Conservation (phyloP, 1,140 invertebrate species). For the Oncopodura yosiiana region DNA sequence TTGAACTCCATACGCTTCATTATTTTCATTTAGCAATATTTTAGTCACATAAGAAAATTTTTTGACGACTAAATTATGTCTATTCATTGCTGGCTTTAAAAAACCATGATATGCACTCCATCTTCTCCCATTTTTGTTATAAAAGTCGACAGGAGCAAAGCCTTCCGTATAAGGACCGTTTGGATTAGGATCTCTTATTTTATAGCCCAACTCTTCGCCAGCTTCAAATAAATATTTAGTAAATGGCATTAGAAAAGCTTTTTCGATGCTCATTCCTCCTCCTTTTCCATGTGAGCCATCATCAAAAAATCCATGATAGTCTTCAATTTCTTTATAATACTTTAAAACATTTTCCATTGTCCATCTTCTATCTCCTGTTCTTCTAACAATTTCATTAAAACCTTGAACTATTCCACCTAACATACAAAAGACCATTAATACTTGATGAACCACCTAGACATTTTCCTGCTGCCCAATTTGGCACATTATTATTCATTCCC, state of each 20-base stretch:
- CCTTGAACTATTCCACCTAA: conserved; percentile 44
- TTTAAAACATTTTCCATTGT: conserved; percentile 15
- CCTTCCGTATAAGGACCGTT: conserved; percentile 9
- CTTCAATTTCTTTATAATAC: conserved; percentile 15
- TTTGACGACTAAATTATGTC: neutral
- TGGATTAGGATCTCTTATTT: conserved; percentile 7
- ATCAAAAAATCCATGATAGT: conserved; percentile 24
- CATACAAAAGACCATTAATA: conserved; percentile 56
- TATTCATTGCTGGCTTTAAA: neutral
- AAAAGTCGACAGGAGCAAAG: conserved; percentile 9
- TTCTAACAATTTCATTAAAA: conserved; percentile 15
- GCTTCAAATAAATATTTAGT: conserved; percentile 1
- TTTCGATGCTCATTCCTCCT: conserved; percentile 2
- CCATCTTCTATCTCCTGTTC: conserved; percentile 11
- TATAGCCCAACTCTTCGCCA: conserved; percentile 9
- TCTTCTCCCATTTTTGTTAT: neutral
- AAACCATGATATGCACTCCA: conserved; percentile 7
- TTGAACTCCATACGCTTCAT: conserved; percentile 4
- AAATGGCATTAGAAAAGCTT: neutral
- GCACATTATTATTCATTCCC: conserved; percentile 3
- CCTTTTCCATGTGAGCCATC: conserved; percentile 9
- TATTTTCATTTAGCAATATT: conserved; percentile 52
- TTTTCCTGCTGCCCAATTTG: conserved; percentile 39
- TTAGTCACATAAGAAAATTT: conserved; percentile 44
- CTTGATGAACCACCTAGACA: conserved; percentile 49